Evolutionary conservation across 2,888 invertebrate genomes (phyloP), one percentile per base, ranked within the genome.

Genomic region (Drosophila antonietae): DNA sequence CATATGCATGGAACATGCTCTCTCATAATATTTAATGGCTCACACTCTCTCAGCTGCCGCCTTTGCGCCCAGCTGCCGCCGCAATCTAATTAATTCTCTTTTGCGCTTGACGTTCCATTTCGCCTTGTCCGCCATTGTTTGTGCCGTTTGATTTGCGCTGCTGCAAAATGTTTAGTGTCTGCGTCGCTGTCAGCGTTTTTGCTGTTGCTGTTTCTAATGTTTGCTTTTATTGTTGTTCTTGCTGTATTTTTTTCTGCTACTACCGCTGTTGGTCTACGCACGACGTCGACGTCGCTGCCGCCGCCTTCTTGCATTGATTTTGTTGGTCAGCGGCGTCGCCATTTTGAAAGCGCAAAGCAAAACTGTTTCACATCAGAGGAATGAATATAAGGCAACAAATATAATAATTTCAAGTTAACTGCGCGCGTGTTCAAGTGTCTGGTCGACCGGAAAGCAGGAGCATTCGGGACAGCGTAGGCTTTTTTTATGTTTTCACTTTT

Each of bases 71-170:
- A 85, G 84, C 84, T 85, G 84, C 84, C 84, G 83, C 75, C 83
- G 75, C 88, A 85, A 89, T 85, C 87, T 83, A 85, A 85, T 89
- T 88, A 88, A 83, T 87, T 87, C 89, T 81, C 81, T 74, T 76
- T 76, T 75, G 56, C 75, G 62, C 56, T 78, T 68, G 60, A 52
- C 66, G 57, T 76, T 73, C 58, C 60, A 35, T 70, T 55, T 68
- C 52, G 51, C 28, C 68, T 52, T 73, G 59, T 68, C 63, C 80
- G 76, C 78, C 82, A 73, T 87, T 83, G 79, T 75, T 81, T 71
- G 66, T 41, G 49, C 57, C 56, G 61, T 75, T 79, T 79, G 80
- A 75, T 79, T 79, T 79, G 64, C 68, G 76, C 76, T 76, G 80
- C 80, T 59, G 68, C 56, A 58, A 82, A 70, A 72, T 73, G 61